Conservation (phyloP, 2,888 invertebrate genomes). For the Proisotoma minuta region DNA sequence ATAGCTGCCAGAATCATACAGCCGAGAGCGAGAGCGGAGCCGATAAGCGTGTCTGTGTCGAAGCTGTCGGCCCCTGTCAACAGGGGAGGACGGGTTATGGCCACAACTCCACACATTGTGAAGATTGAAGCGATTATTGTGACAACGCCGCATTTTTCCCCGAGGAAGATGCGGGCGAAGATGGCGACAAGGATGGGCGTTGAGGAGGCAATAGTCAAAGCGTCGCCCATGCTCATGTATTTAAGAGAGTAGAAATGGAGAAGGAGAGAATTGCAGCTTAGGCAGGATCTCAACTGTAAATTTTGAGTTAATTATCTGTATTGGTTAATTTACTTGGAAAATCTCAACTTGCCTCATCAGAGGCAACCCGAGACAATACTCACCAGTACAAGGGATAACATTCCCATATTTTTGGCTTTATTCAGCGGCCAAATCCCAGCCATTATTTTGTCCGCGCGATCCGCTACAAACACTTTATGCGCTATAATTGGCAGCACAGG, state of each 20-base stretch:
- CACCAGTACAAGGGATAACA: slow-evolving; percentile 26
- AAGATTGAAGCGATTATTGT: slow-evolving; percentile 38
- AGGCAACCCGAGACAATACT: not conserved
- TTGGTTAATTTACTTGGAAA: not conserved
- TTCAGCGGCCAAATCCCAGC: slow-evolving; percentile 28
- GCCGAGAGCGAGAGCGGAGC: slow-evolving; percentile 33
- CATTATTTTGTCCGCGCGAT: slow-evolving; percentile 14
- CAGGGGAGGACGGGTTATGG: slow-evolving; percentile 35
- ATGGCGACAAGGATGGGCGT: slow-evolving; percentile 33
- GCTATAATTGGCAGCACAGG: slow-evolving; percentile 32
- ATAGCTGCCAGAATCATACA: slow-evolving; percentile 36
- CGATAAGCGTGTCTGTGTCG: slow-evolving; percentile 35
- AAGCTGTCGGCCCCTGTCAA: slow-evolving; percentile 33
- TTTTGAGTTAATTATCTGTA: not conserved
- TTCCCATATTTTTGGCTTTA: slow-evolving; percentile 23
- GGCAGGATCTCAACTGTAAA: slow-evolving; percentile 29
- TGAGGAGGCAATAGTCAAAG: slow-evolving; percentile 38
- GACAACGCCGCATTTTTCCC: slow-evolving; percentile 39
- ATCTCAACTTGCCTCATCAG: not conserved
- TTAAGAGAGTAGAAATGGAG: slow-evolving; percentile 42
- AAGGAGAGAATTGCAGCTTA: slow-evolving; percentile 39
- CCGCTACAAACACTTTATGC: slow-evolving; percentile 6
- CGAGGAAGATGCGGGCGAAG: slow-evolving; percentile 27
- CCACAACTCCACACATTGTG: slow-evolving; percentile 35
- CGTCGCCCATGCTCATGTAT: slow-evolving; percentile 40